These are phyloP conservation scores for Anseranas semipalmata DNA, from an alignment of 2,113 vertebrate species.

Conservation along the genomic window DNA sequence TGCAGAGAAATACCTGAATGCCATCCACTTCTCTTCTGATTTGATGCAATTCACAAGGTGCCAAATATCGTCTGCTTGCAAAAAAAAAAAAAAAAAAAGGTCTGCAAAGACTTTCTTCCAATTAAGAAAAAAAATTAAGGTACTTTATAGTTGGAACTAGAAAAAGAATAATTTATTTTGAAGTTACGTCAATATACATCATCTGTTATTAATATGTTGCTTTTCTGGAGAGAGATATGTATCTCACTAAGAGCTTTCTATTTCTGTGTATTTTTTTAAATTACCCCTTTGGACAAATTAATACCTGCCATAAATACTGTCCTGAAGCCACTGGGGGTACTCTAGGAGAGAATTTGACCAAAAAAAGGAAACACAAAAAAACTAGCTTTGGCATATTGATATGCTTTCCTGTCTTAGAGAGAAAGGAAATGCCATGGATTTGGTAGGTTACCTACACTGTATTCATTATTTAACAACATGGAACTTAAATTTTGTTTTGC, in stretches of 20 bases:
- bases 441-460: neutral
- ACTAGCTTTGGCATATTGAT: neutral
- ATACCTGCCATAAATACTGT: neutral
- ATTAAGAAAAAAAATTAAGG: neutral
- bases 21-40: neutral
- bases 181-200: neutral
- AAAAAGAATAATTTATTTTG: neutral
- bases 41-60: neutral
- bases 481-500: neutral
- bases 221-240: neutral
- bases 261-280: neutral
- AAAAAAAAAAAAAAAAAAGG: neutral
- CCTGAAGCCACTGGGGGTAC: neutral
- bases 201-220: neutral
- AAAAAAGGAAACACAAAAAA: neutral
- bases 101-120: neutral
- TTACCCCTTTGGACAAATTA: neutral
- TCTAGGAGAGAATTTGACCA: neutral
- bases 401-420: neutral
- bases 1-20: slow-evolving; percentile 6
- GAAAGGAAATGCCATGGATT: neutral
- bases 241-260: neutral
- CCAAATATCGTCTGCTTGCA: neutral
- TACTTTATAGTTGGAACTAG: neutral
- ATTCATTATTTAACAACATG: neutral